These are phyloP conservation scores for Athene cunicularia DNA, from an alignment of 2,113 vertebrate genomes.

Conservation along the genomic window DNA sequence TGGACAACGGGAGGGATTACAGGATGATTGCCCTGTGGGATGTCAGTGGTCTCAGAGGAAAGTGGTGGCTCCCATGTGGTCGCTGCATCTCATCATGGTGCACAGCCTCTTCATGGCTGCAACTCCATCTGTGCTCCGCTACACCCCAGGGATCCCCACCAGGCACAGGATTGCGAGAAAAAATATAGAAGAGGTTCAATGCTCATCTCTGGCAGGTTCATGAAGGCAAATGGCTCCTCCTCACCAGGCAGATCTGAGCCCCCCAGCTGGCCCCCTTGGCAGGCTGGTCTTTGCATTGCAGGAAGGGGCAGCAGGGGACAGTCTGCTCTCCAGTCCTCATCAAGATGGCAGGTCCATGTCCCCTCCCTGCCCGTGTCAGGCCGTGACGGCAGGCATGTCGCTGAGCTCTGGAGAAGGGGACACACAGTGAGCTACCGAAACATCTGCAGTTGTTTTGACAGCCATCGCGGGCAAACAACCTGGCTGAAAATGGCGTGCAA, in stretches of 20 bases:
- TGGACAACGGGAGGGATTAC: accelerated
- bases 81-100: neutral
- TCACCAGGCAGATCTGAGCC: neutral
- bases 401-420: constrained; percentile 46
- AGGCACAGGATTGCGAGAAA: neutral
- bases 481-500: neutral
- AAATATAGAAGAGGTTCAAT: neutral
- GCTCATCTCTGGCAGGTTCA: neutral
- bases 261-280: neutral
- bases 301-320: neutral
- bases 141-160: neutral
- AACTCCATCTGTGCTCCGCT: neutral
- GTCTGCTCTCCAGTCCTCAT: neutral
- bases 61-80: neutral
- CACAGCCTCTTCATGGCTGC: neutral
- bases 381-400: neutral
- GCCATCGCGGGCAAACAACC: neutral
- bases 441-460: neutral
- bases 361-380: neutral
- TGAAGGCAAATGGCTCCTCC: neutral
- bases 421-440: neutral
- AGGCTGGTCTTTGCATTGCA: neutral
- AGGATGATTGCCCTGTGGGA: neutral
- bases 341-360: accelerated
- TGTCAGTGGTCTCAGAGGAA: neutral